Evolutionary conservation across 2,888 invertebrate genomes (phyloP).

Genomic region (Trissolcus brochymenae): DNA sequence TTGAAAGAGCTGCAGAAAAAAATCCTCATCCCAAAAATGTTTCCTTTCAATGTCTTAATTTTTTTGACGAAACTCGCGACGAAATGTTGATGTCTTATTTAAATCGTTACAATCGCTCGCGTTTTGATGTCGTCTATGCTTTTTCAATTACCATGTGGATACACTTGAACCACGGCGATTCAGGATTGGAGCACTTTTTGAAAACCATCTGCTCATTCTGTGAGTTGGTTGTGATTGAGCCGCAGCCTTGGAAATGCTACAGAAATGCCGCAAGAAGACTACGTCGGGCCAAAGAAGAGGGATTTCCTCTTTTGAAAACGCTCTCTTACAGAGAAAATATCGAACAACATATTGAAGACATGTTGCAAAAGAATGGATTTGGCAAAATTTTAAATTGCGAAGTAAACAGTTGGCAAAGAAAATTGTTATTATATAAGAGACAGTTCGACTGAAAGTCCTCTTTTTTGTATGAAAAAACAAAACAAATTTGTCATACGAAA

Average conservation of each 20-base stretch:
- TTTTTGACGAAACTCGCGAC: constrained; percentile 77
- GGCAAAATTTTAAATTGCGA: constrained; percentile 79
- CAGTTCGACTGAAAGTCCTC: neutral
- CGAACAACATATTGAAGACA: constrained; percentile 80
- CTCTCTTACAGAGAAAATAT: constrained; percentile 82
- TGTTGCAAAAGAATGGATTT: constrained; percentile 76
- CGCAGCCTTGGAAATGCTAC: constrained; percentile 92
- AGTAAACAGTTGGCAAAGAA: constrained; percentile 84
- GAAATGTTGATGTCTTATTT: constrained; percentile 78
- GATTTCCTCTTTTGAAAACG: constrained; percentile 80
- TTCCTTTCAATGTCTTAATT: constrained; percentile 80
- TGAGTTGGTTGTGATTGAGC: constrained; percentile 84
- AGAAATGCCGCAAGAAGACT: constrained; percentile 85
- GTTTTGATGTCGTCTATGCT: constrained; percentile 85
- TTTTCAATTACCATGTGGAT: constrained; percentile 95
- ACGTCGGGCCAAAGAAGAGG: constrained; percentile 79
- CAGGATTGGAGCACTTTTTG: constrained; percentile 82
- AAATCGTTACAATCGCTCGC: constrained; percentile 70
- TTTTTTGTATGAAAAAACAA: neutral
- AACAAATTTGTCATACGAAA: constrained; percentile 24
- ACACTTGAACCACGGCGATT: constrained; percentile 89
- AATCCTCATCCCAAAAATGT: constrained; percentile 75
- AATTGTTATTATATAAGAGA: constrained; percentile 81
- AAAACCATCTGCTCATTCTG: constrained; percentile 78
- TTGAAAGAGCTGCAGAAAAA: constrained; percentile 81